Conservation (phyloP, 2,797 vertebrate species). For the Ctenochaetus hawaiiensis region DNA sequence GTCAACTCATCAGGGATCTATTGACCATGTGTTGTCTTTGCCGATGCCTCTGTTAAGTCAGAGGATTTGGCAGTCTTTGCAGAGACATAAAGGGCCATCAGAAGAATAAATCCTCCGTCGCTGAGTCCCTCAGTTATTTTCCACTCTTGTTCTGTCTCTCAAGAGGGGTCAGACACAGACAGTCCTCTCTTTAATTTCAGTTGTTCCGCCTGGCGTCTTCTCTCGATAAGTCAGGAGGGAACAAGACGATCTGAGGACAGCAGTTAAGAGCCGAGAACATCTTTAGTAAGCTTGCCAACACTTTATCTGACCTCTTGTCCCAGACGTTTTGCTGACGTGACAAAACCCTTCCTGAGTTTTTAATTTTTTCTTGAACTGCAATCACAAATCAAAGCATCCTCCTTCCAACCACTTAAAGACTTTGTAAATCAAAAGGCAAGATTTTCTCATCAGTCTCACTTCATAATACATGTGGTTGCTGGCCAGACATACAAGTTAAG, state of each 20-base stretch:
- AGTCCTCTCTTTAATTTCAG: slow-evolving; percentile 45
- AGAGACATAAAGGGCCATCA: slow-evolving; percentile 68
- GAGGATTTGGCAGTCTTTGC: slow-evolving; percentile 69
- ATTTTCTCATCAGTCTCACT: slow-evolving; percentile 17
- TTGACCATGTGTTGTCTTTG: slow-evolving; percentile 63
- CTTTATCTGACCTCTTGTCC: neutral
- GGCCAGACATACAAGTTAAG: slow-evolving; percentile 35
- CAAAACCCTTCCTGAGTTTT: neutral
- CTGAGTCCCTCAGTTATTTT: slow-evolving; percentile 54
- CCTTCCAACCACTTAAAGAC: slow-evolving; percentile 25
- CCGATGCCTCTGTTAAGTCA: slow-evolving; percentile 67
- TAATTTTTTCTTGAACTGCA: neutral
- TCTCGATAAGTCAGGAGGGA: slow-evolving; percentile 13
- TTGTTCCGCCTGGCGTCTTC: slow-evolving; percentile 34
- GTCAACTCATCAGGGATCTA: slow-evolving; percentile 55
- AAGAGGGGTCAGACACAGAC: slow-evolving; percentile 42
- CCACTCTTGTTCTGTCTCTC: slow-evolving; percentile 39
- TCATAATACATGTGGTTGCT: slow-evolving; percentile 45
- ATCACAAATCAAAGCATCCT: slow-evolving; percentile 1
- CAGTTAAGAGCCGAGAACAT: neutral
- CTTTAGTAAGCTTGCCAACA: neutral
- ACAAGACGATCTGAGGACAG: neutral
- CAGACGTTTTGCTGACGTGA: slow-evolving; percentile 23
- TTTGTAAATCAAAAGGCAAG: slow-evolving; percentile 20
- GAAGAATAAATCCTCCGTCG: slow-evolving; percentile 56